Base-by-base conservation (phyloP, 2,797 vertebrate genomes). In the Florisuga fusca region DNA sequence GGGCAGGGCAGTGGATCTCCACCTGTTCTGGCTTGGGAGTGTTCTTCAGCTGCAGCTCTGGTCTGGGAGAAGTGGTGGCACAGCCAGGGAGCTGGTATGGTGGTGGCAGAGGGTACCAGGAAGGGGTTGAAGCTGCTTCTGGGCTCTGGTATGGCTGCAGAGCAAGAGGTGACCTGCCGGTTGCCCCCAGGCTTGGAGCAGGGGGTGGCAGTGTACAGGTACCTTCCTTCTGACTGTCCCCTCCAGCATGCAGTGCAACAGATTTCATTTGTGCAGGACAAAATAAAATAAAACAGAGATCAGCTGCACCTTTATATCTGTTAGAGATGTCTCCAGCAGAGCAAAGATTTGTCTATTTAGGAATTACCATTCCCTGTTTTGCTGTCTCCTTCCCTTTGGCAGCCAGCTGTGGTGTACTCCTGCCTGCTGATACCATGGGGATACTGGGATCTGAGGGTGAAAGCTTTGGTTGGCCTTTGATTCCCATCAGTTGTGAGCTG, bases 351-450 rank as follows among this genome's bases (percentile, higher is more conserved):
- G 27, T 36, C 41, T 22, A 1, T 20, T 45, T 3, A 36, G 62
- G 73, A 71, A 7, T 53, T 29, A 9, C 36, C 14, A 3, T 36
- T 53, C 53, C 5, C 0, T 29, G 2, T 9, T 61, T 25, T 69
- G 11, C 54, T 58, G 38, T 27, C 62, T 36, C 13, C 1, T 22
- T 9, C 0, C 5, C 1, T 46, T 71, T 0, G 1, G 10, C 27
- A 3, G 26, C 21, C 38, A 2, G 22, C 0, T 12, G 8, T 1
- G 21, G 46, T 20, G 51, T 41, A 10, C 6, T 66, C 36, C 20
- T 51, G 9, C 43, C 78, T 27, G 50, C 1, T 21, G 53, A 9
- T 20, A 2, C 72, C 10, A 0, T 1, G 4, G 2, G 26, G 1
- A 0, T 25, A 9, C 29, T 54, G 61, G 4, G 51, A 4, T 2